Conservation (phyloP, 2,888 invertebrate species). For the Eupithecia insigniata region DNA sequence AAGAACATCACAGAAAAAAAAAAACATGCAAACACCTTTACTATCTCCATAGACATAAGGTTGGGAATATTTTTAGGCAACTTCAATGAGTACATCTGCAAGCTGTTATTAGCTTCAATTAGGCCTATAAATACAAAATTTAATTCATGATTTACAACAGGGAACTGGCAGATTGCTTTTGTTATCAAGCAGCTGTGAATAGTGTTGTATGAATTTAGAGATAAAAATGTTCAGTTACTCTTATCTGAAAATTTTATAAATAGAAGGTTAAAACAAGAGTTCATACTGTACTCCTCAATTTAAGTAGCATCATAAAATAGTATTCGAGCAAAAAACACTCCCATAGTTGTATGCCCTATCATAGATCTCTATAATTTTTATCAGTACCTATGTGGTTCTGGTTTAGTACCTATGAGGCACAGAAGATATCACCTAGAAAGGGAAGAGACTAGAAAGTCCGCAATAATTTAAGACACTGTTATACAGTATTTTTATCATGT, state of each 20-base stretch:
- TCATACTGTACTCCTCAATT: neutral
- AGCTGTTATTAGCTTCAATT: constrained; percentile 72
- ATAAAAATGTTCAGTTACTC: constrained; percentile 45
- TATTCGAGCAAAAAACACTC: neutral
- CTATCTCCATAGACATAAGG: constrained; percentile 46
- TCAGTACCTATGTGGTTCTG: neutral
- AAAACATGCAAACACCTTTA: constrained; percentile 20
- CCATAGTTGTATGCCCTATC: neutral
- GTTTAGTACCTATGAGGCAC: neutral
- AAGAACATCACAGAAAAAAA: constrained; percentile 39
- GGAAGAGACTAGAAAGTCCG: neutral
- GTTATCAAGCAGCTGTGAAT: constrained; percentile 57
- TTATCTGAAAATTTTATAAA: constrained; percentile 7
- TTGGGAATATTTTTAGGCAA: constrained; percentile 47
- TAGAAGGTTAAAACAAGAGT: constrained; percentile 8
- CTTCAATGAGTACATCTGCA: constrained; percentile 26
- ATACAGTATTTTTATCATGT: neutral
- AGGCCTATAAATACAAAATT: constrained; percentile 67
- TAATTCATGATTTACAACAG: constrained; percentile 51
- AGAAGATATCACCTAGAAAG: neutral
- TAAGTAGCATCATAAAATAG: neutral
- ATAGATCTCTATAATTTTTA: neutral
- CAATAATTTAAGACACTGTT: neutral
- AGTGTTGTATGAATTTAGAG: constrained; percentile 43
- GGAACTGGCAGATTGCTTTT: constrained; percentile 47